Evolutionary conservation across 2,888 invertebrate genomes (phyloP), one percentile per base, ranked within the genome.

Genomic region (Acanthosepion lycidas): DNA sequence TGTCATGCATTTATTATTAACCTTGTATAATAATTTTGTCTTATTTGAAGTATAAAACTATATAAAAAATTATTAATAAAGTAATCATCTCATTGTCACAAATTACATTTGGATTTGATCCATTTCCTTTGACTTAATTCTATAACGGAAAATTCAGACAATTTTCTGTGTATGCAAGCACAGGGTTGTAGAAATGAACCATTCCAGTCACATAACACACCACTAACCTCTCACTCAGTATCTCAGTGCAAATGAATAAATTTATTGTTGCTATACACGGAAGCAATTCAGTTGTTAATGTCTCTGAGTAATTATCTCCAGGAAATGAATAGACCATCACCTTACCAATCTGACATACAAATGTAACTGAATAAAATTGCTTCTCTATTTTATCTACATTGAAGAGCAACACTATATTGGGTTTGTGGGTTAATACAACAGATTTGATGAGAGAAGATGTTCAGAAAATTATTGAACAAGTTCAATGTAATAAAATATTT

Each of bases 211-310:
- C n/a, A 78, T 78, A n/a, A n/a, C 18, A 2, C 78, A 78, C n/a
- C 78, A 78, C 4, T n/a, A 9, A 78, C 26, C 59, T 59, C 59
- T 59, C 59, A 59, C 59, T 23, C 20, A 4, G n/a, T n/a, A n/a
- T 9, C 15, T 15, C 15, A n/a, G n/a, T n/a, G 33, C 12, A 78
- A 78, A n/a, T 78, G 33, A 78, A 78, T 78, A 18, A 78, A 78
- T 78, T 78, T 78, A 78, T 78, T 78, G 78, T 78, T 78, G 78
- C 78, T 78, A 78, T 78, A 78, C 78, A 78, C 78, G 78, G n/a
- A n/a, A 78, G n/a, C 78, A 78, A 78, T 78, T 78, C 20, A 23
- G 78, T 33, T 78, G 33, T 78, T 78, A 78, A 78, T 78, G n/a
- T 78, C 78, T n/a, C n/a, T 78, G 78, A n/a, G 78, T 78, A 78